A percentile compares a stretch with the other conserved stretches of the same genome.
Conservation (phyloP, 2,888 invertebrate genomes). For the Andrena trimmerana region DNA sequence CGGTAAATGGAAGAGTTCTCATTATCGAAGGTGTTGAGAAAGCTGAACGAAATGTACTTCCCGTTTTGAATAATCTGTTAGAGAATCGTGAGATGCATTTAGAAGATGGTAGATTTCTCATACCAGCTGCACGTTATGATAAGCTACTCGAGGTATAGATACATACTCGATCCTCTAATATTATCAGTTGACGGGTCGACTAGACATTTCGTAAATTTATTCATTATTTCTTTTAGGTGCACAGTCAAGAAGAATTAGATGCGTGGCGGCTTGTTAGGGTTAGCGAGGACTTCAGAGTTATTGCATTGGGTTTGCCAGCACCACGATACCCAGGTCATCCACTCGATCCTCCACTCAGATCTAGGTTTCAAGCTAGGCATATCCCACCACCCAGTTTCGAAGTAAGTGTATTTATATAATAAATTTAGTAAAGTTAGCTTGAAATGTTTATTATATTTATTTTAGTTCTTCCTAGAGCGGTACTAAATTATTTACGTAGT, state of each 20-base stretch:
- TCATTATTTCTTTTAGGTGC: constrained; percentile 87
- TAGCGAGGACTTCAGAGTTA: constrained; percentile 96
- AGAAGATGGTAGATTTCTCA: constrained; percentile 97
- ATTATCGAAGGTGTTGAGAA: constrained; percentile 98
- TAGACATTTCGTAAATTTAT: neutral
- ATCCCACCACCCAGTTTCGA: constrained; percentile 89
- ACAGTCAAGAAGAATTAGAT: constrained; percentile 92
- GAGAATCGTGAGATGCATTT: constrained; percentile 99
- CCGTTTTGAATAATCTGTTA: constrained; percentile 97
- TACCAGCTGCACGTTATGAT: constrained; percentile 95
- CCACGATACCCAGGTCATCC: constrained; percentile 96
- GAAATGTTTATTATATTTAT: neutral
- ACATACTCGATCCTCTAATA: neutral
- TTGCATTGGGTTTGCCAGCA: constrained; percentile 96
- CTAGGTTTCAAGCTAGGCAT: constrained; percentile 97
- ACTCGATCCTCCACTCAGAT: constrained; percentile 97
- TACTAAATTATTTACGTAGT: neutral
- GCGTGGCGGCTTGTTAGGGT: constrained; percentile 96
- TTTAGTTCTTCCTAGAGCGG: no score
- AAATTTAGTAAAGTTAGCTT: constrained; percentile 1
- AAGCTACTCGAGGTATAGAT: constrained; percentile 91
- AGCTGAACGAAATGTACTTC: constrained; percentile 98
- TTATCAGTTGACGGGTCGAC: neutral
- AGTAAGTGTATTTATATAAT: constrained; percentile 84
- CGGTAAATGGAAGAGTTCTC: constrained; percentile 94